phyloP scores from a whole-genome alignment of 2,113 vertebrate genomes.

The Myrmecobius fasciatus region DNA sequence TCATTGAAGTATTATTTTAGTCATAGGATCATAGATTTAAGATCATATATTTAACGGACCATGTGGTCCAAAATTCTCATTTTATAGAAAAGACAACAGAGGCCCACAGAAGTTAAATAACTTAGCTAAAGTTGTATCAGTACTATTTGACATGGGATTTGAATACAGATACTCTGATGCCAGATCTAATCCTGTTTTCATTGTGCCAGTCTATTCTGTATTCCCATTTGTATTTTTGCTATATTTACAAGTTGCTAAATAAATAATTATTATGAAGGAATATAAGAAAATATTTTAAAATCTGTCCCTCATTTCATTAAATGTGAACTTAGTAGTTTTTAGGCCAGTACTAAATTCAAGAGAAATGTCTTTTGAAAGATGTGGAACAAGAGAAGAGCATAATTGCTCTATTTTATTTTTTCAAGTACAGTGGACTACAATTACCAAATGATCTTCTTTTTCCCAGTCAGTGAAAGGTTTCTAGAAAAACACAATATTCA shows the following conservation, averaged over 20 bases:
- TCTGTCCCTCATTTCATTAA: background rate
- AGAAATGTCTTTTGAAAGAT: background rate
- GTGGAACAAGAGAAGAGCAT: background rate
- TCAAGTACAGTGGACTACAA: background rate
- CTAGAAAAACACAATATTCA: background rate
- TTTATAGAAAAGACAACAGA: background rate
- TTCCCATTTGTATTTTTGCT: background rate
- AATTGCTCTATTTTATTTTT: background rate
- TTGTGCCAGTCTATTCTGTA: background rate
- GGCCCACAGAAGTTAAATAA: background rate
- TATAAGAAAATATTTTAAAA: background rate
- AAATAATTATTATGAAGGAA: background rate
- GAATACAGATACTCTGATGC: background rate
- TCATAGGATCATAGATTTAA: background rate
- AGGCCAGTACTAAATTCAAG: background rate
- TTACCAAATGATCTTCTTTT: background rate
- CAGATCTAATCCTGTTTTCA: background rate
- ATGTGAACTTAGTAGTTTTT: background rate
- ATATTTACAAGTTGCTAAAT: background rate
- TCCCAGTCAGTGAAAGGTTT: constrained; percentile 8
- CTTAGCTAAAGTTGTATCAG: background rate
- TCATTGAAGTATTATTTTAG: background rate
- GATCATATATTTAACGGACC: background rate
- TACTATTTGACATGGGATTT: background rate
- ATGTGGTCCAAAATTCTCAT: background rate